Base-by-base conservation (phyloP, 2,888 invertebrate genomes). In the Agriopis marginaria region DNA sequence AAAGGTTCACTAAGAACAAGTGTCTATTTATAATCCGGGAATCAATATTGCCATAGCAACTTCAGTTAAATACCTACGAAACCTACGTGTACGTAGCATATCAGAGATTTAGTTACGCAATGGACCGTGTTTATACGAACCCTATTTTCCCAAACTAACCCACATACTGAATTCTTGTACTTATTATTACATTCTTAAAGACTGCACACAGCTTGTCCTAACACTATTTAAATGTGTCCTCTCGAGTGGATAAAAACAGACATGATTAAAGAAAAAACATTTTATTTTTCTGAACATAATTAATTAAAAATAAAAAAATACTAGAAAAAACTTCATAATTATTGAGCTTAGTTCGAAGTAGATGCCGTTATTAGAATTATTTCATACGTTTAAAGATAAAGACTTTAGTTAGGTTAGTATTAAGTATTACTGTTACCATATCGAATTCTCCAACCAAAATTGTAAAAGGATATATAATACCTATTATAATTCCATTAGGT, bases 21-120 rank as follows among this genome's bases (percentile, higher is more conserved):
- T 58, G 42, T 23, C 51, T 9, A 11, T 50, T 50, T 54, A 47
- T 47, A 23, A 59, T 47, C 45, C 17, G 53, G n/a, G 14, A 64
- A 74, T 91, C 90, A 80, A 89, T 90, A 86, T 89, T 77, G 70
- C 89, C 85, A 89, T 90, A 84, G 89, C 79, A 85, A 90, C 89
- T 51, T 58, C 12, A 17, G 49, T 54, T 23, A 59, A 50, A 51
- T 55, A 50, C 51, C 59, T 23, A 23, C 17, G 17, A 23, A 23
- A 23, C 17, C 17, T 56, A 61, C 55, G 49, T 55, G 39, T 58
- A 40, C 39, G 50, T 63, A 53, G 62, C 11, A 14, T 5, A 47
- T 10, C 10, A 47, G 8, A 47, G n/a, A 53, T 23, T 23, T 42
- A 49, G 12, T 58, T 40, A 67, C 42, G 39, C 59, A 62, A 40